Conservation (phyloP, 2,797 vertebrate species). For the Borostomias antarcticus region DNA sequence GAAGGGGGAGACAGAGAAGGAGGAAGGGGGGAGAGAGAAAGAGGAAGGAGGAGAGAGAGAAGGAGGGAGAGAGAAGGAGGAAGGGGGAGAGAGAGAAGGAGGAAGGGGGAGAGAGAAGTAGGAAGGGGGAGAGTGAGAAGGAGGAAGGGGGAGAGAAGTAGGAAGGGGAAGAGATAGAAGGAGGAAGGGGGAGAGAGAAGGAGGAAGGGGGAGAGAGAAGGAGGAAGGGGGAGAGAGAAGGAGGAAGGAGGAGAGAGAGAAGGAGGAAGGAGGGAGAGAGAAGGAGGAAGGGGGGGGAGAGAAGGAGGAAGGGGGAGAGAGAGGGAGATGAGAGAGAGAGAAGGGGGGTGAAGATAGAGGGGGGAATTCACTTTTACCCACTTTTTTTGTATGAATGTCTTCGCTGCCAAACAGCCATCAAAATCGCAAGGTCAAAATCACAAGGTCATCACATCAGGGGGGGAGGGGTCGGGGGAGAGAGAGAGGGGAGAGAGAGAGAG, state of each 20-base stretch:
- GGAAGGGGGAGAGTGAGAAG: no score
- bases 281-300: neutral
- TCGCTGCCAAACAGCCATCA: no score
- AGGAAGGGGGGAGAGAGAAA: neutral
- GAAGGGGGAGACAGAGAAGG: neutral
- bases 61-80: neutral
- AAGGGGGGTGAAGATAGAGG: conserved; percentile 1
- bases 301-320: conserved; percentile 7
- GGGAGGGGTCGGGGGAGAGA: no score
- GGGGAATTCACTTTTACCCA: no score
- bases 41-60: neutral
- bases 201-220: neutral
- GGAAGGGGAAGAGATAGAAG: no score
- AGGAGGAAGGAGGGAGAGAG: neutral
- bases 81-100: neutral
- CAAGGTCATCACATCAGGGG: no score
- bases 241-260: neutral
- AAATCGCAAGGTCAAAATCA: no score
- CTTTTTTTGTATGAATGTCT: no score
- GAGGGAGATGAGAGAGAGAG: conserved; percentile 15
- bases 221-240: neutral
- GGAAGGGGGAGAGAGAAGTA: neutral
- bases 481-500: neutral
- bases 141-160: neutral
- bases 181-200: neutral